A percentile compares a stretch with the other conserved stretches of the same genome.
Conservation (phyloP, 2,113 vertebrate genomes). For the Coregonus clupeaformis region DNA sequence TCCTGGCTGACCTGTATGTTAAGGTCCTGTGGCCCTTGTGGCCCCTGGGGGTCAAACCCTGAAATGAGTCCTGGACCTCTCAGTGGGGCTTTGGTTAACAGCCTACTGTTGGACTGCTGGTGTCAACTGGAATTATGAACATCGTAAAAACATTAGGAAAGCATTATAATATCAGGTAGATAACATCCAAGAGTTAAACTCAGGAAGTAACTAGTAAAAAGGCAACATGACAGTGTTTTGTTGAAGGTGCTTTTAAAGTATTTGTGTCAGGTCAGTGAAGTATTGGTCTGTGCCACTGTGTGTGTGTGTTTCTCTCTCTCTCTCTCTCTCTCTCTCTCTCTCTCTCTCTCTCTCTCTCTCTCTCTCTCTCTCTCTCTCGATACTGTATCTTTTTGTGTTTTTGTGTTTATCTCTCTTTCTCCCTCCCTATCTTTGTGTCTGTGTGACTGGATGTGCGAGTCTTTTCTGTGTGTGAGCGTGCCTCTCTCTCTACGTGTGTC, state of each 20-base stretch:
- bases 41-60: conserved; percentile 14
- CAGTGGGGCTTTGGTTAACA: conserved; percentile 28
- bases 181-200: conserved; percentile 42
- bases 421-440: neutral
- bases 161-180: conserved; percentile 37
- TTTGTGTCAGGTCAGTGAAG: too few species aligned
- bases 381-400: neutral
- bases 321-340: conserved; percentile 14
- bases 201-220: conserved; percentile 33
- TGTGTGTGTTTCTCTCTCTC: conserved; percentile 13
- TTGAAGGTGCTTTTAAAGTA: too few species aligned
- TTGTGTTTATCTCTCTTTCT: neutral
- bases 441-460: neutral
- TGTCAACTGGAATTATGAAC: conserved; percentile 27
- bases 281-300: neutral
- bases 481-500: conserved; percentile 11
- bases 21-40: conserved; percentile 20
- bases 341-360: neutral
- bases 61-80: conserved; percentile 26
- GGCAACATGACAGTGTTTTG: conserved; percentile 31
- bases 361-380: conserved; percentile 1
- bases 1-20: conserved; percentile 24
- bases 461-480: neutral
- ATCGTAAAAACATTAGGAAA: conserved; percentile 44
- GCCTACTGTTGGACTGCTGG: conserved; percentile 16